Conservation (phyloP, 2,113 vertebrate species). For the Leucosticte australis region DNA sequence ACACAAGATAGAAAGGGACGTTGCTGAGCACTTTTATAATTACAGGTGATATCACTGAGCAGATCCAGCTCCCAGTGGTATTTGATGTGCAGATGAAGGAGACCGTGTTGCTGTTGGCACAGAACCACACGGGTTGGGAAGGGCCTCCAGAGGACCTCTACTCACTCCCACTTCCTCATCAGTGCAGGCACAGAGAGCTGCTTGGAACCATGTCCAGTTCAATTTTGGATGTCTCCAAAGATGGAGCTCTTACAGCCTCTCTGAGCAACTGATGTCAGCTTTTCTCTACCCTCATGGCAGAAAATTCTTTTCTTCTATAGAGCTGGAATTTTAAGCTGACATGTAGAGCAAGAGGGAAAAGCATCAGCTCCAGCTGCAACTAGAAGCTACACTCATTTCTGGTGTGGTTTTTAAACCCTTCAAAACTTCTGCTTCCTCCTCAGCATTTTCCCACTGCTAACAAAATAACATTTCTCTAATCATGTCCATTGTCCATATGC, state of each 20-base stretch:
- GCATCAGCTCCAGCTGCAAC: not conserved
- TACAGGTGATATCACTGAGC: not conserved
- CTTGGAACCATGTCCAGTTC: not conserved
- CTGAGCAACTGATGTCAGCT: not conserved
- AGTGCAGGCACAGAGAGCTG: not conserved
- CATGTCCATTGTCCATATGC: not conserved
- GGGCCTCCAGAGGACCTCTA: not conserved
- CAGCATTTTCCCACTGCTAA: not conserved
- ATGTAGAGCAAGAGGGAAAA: not conserved
- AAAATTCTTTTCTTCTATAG: not conserved
- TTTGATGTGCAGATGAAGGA: not conserved
- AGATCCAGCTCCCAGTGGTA: not conserved
- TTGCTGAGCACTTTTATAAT: not conserved
- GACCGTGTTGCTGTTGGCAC: not conserved
- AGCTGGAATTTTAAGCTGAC: not conserved
- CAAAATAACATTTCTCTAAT: not conserved
- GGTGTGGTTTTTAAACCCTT: not conserved
- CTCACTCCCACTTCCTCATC: not conserved
- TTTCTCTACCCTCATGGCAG: not conserved
- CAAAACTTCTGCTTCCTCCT: not conserved
- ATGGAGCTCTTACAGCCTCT: not conserved
- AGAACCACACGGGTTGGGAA: not conserved
- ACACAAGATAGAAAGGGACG: not conserved
- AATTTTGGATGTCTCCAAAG: not conserved
- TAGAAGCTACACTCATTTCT: not conserved